Percentiles rank a stretch among this genome's conserved stretches.
phyloP scores from a whole-genome alignment of 1,140 invertebrate genomes.

The Arctopsyche grandis region DNA sequence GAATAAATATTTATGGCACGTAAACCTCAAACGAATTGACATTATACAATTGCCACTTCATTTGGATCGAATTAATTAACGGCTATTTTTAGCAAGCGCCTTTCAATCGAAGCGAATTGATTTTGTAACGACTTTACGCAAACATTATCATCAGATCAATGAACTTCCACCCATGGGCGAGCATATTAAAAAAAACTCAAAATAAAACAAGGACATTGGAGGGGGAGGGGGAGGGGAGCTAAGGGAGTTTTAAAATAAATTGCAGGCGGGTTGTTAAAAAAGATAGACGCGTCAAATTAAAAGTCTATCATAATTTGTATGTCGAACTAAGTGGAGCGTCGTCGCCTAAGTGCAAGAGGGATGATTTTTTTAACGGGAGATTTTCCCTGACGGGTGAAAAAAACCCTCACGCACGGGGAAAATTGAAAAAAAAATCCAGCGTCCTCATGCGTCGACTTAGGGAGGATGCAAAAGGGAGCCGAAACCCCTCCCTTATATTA shows the following conservation, averaged over 20 bases:
- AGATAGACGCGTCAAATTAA: conserved; percentile 52
- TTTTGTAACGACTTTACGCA: no score
- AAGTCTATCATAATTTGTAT: conserved; percentile 55
- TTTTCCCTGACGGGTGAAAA: not conserved
- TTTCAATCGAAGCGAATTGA: no score
- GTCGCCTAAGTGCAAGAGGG: not conserved
- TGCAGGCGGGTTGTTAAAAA: conserved; percentile 19
- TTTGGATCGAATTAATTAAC: no score
- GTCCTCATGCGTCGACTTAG: not conserved
- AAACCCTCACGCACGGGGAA: not conserved
- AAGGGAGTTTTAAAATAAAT: conserved; percentile 36
- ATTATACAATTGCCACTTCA: not conserved
- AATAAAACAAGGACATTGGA: no score
- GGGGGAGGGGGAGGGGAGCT: not conserved
- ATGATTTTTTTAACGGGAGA: conserved; percentile 9
- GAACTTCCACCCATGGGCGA: no score
- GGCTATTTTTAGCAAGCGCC: no score
- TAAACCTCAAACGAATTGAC: no score
- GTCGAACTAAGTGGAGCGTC: conserved; percentile 49
- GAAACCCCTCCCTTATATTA: no score
- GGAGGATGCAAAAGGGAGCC: not conserved
- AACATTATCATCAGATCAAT: no score
- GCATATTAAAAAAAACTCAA: no score
- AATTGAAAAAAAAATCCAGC: conserved; percentile 22
- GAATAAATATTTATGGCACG: no score